Base-by-base conservation (phyloP, 2,888 invertebrate species). In the Taphrorychus bicolor region DNA sequence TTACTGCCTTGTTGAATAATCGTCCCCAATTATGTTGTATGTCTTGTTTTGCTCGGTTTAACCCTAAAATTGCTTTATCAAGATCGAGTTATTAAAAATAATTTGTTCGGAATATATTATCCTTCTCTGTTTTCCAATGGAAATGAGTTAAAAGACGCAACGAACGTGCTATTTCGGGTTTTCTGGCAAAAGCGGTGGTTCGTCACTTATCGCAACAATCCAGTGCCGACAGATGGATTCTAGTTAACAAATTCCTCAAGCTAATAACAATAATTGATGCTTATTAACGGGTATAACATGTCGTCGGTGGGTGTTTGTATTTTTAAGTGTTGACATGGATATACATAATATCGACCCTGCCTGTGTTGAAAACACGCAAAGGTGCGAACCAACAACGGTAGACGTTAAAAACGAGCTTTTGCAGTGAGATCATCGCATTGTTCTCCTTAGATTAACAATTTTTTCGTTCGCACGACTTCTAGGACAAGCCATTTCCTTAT, bases 161-260 rank as follows among this genome's bases (percentile, higher is more conserved):
- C n/a, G n/a, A n/a, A n/a, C 1, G 23, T 42, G 22, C 45, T 58
- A 45, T 58, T 58, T 48, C 45, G 45, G 58, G 58, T 58, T 42
- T 45, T 41, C 41, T 45, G 48, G 22, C 9, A 42, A 48, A 22
- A 22, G 23, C 45, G 32, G 32, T 24, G 18, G 24, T 23, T 21
- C 17, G 58, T 23, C 24, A 23, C 42, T 42, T 22, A 42, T 23
- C 53, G 53, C 16, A 42, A 58, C 45, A 42, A 18, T 54, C 45
- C 22, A 23, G 58, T 48, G 60, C 40, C 42, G 60, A 61, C 60
- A 61, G 60, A 61, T 51, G 42, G 23, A 53, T 41, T 41, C 60
- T 61, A 51, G 60, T 61, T 61, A 61, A 61, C 53, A 61, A 61
- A 61, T 61, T 61, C 60, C 53, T 42, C 60, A 40, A 42, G 60